Conservation (phyloP, 2,797 vertebrate genomes). For the Chromis chromis region DNA sequence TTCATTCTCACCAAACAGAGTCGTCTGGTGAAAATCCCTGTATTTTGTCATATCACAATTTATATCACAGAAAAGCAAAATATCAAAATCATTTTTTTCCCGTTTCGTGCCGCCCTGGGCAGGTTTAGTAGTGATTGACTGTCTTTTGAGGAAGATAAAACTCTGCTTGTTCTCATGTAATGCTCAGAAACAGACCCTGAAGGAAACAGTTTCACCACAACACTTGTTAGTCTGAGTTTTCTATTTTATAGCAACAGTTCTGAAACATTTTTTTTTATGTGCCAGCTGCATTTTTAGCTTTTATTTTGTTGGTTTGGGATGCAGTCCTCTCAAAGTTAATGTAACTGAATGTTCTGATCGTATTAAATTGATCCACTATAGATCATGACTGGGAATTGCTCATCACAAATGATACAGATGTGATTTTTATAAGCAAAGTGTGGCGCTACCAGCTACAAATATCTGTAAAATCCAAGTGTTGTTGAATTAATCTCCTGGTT, state of each 20-base stretch:
- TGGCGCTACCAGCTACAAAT: not conserved
- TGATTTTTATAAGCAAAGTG: not conserved
- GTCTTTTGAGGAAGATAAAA: not conserved
- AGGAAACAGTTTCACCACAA: not conserved
- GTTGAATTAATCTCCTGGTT: not conserved
- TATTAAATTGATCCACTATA: not conserved
- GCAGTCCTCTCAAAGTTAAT: not conserved
- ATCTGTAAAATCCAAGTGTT: conserved; percentile 6
- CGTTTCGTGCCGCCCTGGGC: too few species aligned
- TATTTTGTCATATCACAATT: too few species aligned
- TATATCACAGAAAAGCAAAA: too few species aligned
- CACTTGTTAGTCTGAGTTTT: not conserved
- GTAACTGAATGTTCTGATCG: not conserved
- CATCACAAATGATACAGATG: not conserved
- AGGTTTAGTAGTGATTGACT: not conserved
- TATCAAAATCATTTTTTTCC: too few species aligned
- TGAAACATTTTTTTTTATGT: not conserved
- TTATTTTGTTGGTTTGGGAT: not conserved
- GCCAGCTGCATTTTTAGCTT: not conserved
- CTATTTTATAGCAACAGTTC: not conserved
- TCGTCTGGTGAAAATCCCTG: too few species aligned
- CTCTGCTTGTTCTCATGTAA: not conserved
- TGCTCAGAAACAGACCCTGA: not conserved
- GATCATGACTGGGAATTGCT: not conserved
- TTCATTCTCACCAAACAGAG: too few species aligned